Conservation (phyloP, 2,797 vertebrate species). For the Glossophaga mutica region DNA sequence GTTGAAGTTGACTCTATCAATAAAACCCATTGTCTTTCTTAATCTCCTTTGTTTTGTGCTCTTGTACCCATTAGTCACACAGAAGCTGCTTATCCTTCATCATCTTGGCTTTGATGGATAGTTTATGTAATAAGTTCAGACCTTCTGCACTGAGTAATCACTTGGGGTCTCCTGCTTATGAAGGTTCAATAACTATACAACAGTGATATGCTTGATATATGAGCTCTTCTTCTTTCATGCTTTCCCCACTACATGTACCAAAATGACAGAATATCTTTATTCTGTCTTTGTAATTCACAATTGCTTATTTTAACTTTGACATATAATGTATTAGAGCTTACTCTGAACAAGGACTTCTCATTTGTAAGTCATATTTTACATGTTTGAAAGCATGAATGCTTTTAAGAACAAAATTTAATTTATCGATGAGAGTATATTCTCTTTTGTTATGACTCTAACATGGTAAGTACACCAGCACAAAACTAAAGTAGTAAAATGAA, state of each 20-base stretch:
- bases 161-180: constrained; percentile 38
- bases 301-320: constrained; percentile 62
- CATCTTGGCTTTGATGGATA: constrained; percentile 67
- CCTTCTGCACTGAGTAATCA: constrained; percentile 56
- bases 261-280: constrained; percentile 69
- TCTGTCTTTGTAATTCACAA: constrained; percentile 63
- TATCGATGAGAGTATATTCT: background rate
- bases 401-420: constrained; percentile 50
- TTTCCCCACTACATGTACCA: constrained; percentile 8
- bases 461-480: background rate
- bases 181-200: constrained; percentile 47
- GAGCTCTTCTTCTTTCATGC: constrained; percentile 50
- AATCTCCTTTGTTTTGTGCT: constrained; percentile 54
- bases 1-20: constrained; percentile 22
- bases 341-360: constrained; percentile 37
- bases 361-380: constrained; percentile 40
- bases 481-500: background rate
- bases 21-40: constrained; percentile 50
- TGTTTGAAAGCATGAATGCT: background rate
- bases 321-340: background rate
- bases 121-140: constrained; percentile 53
- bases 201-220: constrained; percentile 49
- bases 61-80: constrained; percentile 57
- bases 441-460: background rate
- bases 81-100: constrained; percentile 61